A percentile compares a stretch with the other conserved stretches of the same genome.
These are phyloP conservation scores for Nasonia giraulti DNA, from an alignment of 1,140 invertebrate species.

Conservation along the genomic window DNA sequence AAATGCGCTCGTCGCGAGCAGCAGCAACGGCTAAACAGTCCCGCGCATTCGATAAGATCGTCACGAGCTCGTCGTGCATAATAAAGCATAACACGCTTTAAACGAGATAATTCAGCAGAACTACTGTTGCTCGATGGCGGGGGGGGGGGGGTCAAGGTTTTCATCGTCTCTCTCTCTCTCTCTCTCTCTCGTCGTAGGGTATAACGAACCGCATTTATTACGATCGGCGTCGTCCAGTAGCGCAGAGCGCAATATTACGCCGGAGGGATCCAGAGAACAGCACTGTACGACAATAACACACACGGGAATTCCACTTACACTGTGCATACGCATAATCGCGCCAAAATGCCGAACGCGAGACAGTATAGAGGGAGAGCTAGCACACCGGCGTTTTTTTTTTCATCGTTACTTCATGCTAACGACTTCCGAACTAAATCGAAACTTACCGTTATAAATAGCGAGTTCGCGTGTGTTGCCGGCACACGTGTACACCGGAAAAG, in stretches of 20 bases:
- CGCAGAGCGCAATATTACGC: not conserved
- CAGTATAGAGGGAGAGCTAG: too few species aligned
- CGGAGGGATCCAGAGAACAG: not conserved
- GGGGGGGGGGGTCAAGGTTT: not conserved
- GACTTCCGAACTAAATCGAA: not conserved
- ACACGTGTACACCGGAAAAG: too few species aligned
- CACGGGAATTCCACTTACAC: too few species aligned
- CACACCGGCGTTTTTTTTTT: not conserved
- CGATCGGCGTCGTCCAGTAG: not conserved
- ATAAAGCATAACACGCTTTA: not conserved
- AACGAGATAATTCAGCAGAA: not conserved
- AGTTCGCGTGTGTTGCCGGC: not conserved
- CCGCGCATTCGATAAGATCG: not conserved
- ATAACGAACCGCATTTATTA: not conserved
- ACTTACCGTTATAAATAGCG: constrained; percentile 4
- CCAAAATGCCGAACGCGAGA: not conserved
- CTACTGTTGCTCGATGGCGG: not conserved
- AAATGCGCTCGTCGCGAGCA: too few species aligned
- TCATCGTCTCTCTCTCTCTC: not conserved
- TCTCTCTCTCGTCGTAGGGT: too few species aligned
- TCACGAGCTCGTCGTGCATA: not conserved
- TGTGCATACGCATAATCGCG: not conserved
- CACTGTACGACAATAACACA: not conserved
- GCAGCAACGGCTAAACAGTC: too few species aligned
- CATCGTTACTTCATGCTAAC: not conserved